Conservation (phyloP, 2,888 invertebrate genomes). For the Ophion slaviceki region DNA sequence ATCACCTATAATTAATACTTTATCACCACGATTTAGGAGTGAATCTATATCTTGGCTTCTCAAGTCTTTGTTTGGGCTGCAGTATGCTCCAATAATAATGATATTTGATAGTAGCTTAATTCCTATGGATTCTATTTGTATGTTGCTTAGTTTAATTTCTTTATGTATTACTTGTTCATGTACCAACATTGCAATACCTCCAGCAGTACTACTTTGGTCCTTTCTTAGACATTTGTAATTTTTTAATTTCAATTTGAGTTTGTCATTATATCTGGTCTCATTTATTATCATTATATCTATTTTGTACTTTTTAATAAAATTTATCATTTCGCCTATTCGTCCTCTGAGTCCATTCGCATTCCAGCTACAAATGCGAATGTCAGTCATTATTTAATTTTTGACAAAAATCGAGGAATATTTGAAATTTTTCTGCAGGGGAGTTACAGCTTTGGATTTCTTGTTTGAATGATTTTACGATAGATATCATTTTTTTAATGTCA, state of each 20-base stretch:
- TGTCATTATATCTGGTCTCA: too few relatives aligned
- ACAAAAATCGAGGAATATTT: constrained; percentile 62
- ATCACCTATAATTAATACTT: not conserved
- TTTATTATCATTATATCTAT: too few relatives aligned
- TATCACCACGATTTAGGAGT: not conserved
- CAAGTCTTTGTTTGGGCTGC: not conserved
- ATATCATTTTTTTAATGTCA: constrained; percentile 61
- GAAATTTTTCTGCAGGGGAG: constrained; percentile 58
- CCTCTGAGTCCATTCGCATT: constrained; percentile 68
- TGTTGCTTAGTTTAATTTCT: too few relatives aligned
- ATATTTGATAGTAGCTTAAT: too few relatives aligned
- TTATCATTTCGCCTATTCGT: constrained; percentile 31
- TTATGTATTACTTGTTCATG: too few relatives aligned
- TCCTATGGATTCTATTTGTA: too few relatives aligned
- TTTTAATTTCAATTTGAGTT: too few relatives aligned
- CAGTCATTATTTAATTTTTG: constrained; percentile 60
- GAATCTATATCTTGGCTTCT: too few relatives aligned
- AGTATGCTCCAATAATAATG: not conserved
- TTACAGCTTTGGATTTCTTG: constrained; percentile 47
- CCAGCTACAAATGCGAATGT: constrained; percentile 66
- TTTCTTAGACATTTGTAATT: too few relatives aligned
- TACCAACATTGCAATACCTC: too few relatives aligned
- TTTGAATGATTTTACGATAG: constrained; percentile 45
- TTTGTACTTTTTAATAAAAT: too few relatives aligned
- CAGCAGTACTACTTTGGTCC: too few relatives aligned